Percentiles rank a stretch among this genome's conserved stretches.
Conservation (phyloP, 2,113 vertebrate genomes). For the Xyrauchen texanus region DNA sequence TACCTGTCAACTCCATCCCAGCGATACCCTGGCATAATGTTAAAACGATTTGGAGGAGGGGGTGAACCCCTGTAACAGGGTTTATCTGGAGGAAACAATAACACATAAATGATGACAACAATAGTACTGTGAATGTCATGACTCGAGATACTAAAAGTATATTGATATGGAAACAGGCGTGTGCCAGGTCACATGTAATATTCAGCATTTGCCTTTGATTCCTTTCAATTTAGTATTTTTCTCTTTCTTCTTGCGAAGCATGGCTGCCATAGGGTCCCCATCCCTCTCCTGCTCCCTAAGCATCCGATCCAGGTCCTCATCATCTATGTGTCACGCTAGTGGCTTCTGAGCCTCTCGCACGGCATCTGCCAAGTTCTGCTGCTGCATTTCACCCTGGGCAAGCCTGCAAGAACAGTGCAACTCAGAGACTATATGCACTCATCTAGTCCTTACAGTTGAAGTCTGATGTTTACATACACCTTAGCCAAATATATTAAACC, state of each 20-base stretch:
- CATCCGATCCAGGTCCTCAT: conserved; percentile 90
- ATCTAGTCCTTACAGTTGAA: too few relatives aligned
- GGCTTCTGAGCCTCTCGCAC: conserved; percentile 90
- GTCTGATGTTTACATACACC: too few relatives aligned
- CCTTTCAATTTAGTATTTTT: conserved; percentile 81
- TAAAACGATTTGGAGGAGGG: conserved; percentile 92
- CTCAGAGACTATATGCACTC: too few relatives aligned
- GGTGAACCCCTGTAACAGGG: conserved; percentile 87
- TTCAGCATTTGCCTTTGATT: conserved; percentile 55
- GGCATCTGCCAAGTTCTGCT: conserved; percentile 86
- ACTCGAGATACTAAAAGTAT: too few relatives aligned
- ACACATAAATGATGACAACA: not conserved
- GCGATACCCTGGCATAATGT: conserved; percentile 89
- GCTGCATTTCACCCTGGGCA: conserved; percentile 84
- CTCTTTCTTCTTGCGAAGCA: conserved; percentile 86
- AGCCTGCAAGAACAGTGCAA: conserved; percentile 69
- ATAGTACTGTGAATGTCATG: not conserved
- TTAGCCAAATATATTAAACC: too few relatives aligned
- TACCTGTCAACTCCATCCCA: conserved; percentile 98
- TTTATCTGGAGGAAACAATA: conserved; percentile 70
- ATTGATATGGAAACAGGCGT: too few relatives aligned
- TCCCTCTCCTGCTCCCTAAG: conserved; percentile 91
- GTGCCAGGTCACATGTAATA: too few relatives aligned
- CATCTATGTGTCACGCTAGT: conserved; percentile 86
- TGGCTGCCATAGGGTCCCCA: conserved; percentile 92